phyloP scores from a whole-genome alignment of 2,888 invertebrate genomes.

The Ceramica pisi region DNA sequence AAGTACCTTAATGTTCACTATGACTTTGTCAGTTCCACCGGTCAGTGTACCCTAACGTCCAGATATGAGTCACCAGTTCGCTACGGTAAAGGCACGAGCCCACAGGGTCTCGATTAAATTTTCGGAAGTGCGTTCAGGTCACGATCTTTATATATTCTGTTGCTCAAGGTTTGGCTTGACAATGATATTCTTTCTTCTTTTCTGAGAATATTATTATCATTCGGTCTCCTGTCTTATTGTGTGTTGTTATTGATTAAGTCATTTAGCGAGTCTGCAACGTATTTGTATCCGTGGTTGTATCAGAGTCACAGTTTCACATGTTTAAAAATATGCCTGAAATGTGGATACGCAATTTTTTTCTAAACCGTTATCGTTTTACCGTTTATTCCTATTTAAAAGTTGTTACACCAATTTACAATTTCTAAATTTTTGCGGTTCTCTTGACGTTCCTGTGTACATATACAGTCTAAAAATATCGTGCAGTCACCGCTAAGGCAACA shows the following conservation, averaged over 20 bases:
- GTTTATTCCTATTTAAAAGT: conserved; percentile 3
- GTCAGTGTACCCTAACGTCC: conserved; percentile 9
- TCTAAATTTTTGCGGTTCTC: background rate
- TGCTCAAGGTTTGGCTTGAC: background rate
- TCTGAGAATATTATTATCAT: background rate
- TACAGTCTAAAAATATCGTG: conserved; percentile 44
- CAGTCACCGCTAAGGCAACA: conserved; percentile 35
- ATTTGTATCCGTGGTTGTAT: no score
- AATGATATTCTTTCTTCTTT: background rate
- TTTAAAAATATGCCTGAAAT: background rate
- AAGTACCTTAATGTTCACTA: background rate
- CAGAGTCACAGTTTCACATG: no score
- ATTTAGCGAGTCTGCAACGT: background rate
- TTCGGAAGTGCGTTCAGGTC: conserved; percentile 13
- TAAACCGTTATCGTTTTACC: background rate
- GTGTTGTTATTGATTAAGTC: background rate
- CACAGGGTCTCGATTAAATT: conserved; percentile 7
- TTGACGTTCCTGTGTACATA: conserved; percentile 3
- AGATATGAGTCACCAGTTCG: conserved; percentile 14
- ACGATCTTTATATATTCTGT: conserved; percentile 10
- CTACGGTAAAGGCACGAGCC: background rate
- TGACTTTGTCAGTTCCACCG: conserved; percentile 18
- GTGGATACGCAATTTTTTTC: background rate
- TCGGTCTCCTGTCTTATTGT: background rate
- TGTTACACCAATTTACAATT: background rate